These are phyloP conservation scores for Coecobrya sp. DNA, from an alignment of 2,888 invertebrate species.

Conservation along the genomic window DNA sequence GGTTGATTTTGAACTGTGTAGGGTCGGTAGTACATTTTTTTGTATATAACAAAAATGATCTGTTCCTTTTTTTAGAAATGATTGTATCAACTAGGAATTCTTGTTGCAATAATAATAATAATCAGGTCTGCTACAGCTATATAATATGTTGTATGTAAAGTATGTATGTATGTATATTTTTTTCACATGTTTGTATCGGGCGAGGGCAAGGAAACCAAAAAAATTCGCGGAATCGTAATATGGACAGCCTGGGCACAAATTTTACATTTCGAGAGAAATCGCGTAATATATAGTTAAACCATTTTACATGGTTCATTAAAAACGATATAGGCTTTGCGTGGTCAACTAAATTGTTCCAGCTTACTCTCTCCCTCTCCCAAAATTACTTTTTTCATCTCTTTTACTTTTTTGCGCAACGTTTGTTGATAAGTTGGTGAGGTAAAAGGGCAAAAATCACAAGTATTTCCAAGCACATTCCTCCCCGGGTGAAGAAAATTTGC, in stretches of 20 bases:
- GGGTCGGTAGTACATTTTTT: constrained; percentile 53
- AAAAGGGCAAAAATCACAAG: too few relatives aligned
- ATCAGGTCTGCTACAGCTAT: constrained; percentile 79
- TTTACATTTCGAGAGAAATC: too few relatives aligned
- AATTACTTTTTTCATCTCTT: too few relatives aligned
- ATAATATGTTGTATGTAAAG: not conserved
- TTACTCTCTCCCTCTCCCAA: too few relatives aligned
- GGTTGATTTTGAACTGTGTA: constrained; percentile 74
- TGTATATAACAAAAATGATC: constrained; percentile 12
- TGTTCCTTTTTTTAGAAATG: constrained; percentile 57
- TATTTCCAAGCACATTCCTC: too few relatives aligned
- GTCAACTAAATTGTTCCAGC: not conserved
- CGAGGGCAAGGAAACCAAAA: not conserved
- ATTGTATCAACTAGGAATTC: constrained; percentile 82
- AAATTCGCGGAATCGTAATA: not conserved
- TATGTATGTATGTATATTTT: constrained; percentile 6
- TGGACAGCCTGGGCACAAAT: not conserved
- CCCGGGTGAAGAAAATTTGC: not conserved
- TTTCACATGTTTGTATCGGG: not conserved
- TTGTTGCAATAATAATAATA: constrained; percentile 72
- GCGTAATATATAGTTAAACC: not conserved
- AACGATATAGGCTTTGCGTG: too few relatives aligned
- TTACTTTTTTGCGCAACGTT: too few relatives aligned
- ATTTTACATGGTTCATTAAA: not conserved
- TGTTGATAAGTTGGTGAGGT: too few relatives aligned